Conservation (phyloP, 2,113 vertebrate genomes). For the Oryzias melastigma region DNA sequence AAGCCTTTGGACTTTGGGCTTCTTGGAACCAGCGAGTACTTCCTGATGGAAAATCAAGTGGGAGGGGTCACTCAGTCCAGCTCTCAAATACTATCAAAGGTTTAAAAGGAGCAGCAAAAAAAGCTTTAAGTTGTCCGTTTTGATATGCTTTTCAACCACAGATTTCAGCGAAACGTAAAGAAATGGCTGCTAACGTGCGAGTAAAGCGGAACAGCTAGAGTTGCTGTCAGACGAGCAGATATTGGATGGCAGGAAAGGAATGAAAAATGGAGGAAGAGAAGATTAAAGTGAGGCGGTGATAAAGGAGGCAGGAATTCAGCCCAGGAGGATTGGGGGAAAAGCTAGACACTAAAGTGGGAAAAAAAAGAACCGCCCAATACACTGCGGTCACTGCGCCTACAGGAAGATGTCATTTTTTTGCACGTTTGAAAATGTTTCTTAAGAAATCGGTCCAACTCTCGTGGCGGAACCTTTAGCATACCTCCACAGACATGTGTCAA, state of each 20-base stretch:
- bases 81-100: no score
- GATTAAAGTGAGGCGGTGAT: constrained; percentile 31
- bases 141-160: no score
- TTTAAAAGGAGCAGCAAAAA: no score
- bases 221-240: constrained; percentile 27
- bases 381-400: constrained; percentile 1
- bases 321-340: constrained; percentile 3
- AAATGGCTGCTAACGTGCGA: background rate
- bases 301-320: constrained; percentile 15
- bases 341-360: no score
- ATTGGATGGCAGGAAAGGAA: constrained; percentile 6
- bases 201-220: constrained; percentile 9
- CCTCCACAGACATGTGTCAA: constrained; percentile 4
- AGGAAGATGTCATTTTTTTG: background rate
- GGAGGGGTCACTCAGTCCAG: no score
- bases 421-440: no score
- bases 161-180: no score
- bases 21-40: no score
- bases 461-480: background rate
- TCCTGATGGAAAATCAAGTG: no score
- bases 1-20: no score
- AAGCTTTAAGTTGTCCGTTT: no score
- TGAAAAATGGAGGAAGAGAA: constrained; percentile 29
- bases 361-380: constrained; percentile 13
- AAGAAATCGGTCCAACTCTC: background rate